Evolutionary conservation across 2,797 vertebrate species (phyloP), one percentile per base, ranked within the genome.

Genomic region (Syngnathus rostellatus): DNA sequence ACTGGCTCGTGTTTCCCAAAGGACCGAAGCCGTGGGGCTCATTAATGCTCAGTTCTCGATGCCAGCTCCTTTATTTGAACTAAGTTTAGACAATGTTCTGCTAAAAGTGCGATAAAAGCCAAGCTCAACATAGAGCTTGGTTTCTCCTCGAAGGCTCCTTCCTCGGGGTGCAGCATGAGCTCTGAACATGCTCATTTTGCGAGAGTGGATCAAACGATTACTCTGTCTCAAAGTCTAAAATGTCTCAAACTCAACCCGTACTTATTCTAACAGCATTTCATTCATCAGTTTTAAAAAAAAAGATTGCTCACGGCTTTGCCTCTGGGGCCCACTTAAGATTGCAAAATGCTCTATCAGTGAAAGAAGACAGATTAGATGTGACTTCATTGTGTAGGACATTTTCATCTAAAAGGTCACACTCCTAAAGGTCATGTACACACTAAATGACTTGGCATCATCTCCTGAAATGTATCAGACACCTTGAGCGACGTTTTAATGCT

Each of bases 1-100:
- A 38, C 70, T 45, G 55, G 37, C 70, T 58, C 17, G 69, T 21
- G 68, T 77, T 79, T 71, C 72, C 69, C 77, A 65, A 64, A 39
- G 67, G 75, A 59, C 23, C 63, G 41, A 9, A 46, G 21, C 70
- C 5, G 60, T 57, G 37, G 31, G 39, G 64, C 55, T 38, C 45
- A 50, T 48, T 64, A 51, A 31, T n/a, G 63, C 25, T 19, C 9
- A 16, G 6, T 64, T 62, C 59, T 40, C 48, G 59, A 70, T 66
- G 69, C 73, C 65, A 69, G 43, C 63, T 63, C 43, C 50, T 67
- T 62, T 16, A 45, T 25, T 62, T 62, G 60, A 21, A 62, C 40
- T 21, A 19, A 19, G 61, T 64, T 55, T 16, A 65, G 63, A 67
- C 58, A 37, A 63, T 41, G 12, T 57, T 68, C 16, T 62, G 66